Conservation (phyloP, 2,113 vertebrate species). For the Anoplopoma fimbria region DNA sequence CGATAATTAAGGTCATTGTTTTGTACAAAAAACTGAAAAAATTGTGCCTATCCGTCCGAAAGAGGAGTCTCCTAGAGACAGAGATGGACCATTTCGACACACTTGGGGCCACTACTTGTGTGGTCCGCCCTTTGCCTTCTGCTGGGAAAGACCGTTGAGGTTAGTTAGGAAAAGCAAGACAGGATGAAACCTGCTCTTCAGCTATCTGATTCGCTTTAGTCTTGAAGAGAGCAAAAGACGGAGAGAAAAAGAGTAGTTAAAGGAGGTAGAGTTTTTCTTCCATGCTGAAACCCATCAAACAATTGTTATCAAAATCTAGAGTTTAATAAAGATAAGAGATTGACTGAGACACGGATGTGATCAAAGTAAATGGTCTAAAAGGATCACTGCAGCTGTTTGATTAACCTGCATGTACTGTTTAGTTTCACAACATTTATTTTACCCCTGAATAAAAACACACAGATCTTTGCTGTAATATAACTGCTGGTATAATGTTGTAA, state of each 20-base stretch:
- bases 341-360: background rate
- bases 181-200: slow-evolving; percentile 54
- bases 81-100: slow-evolving; percentile 6
- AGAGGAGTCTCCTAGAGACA: background rate
- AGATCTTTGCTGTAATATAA: background rate
- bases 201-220: slow-evolving; percentile 43
- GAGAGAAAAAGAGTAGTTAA: background rate
- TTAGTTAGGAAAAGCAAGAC: slow-evolving; percentile 32
- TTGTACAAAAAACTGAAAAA: background rate
- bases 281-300: background rate
- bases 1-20: background rate
- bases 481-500: background rate
- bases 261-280: background rate
- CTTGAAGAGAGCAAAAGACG: background rate
- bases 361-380: background rate
- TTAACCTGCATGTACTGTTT: background rate
- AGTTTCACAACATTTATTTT: no score
- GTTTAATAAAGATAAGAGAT: slow-evolving; percentile 1
- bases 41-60: background rate
- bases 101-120: slow-evolving; percentile 30
- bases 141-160: slow-evolving; percentile 24
- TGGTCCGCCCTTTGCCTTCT: slow-evolving; percentile 63
- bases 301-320: background rate
- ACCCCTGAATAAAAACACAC: background rate
- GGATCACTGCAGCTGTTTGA: background rate